phyloP scores from a whole-genome alignment of 2,113 vertebrate genomes.

The Pedionomus torquatus region DNA sequence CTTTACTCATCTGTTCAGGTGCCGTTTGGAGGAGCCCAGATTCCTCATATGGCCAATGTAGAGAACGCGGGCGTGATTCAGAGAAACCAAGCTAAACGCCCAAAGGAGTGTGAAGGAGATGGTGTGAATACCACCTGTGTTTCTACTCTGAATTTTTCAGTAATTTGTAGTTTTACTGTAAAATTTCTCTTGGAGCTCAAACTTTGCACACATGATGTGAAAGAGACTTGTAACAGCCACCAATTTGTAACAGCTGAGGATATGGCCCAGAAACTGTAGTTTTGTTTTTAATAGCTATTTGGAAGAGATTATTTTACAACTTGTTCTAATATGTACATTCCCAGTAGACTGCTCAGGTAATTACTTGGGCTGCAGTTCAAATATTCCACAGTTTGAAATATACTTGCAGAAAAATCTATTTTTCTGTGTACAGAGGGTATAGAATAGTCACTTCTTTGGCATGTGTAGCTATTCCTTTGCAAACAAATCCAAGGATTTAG shows the following conservation, averaged over 20 bases:
- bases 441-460: not conserved
- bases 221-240: slow-evolving; percentile 24
- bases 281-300: slow-evolving; percentile 62
- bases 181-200: slow-evolving; percentile 29
- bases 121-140: not conserved
- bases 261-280: slow-evolving; percentile 47
- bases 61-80: not conserved
- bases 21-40: not conserved
- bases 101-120: not conserved
- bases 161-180: slow-evolving; percentile 4
- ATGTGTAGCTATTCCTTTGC: not conserved
- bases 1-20: not conserved
- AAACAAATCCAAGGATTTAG: not conserved
- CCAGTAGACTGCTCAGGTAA: slow-evolving; percentile 53
- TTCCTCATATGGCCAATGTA: not conserved
- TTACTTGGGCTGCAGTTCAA: slow-evolving; percentile 54
- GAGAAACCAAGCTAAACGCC: not conserved
- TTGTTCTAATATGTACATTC: slow-evolving; percentile 53
- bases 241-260: slow-evolving; percentile 61
- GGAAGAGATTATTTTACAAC: slow-evolving; percentile 63
- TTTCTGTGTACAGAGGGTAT: slow-evolving; percentile 19
- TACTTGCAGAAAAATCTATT: slow-evolving; percentile 21
- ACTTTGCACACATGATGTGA: not conserved
- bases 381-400: slow-evolving; percentile 40
- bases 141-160: slow-evolving; percentile 35